A percentile compares a stretch with the other conserved stretches of the same genome.
These are phyloP conservation scores for Glyptemys insculpta DNA, from an alignment of 2,797 vertebrate species.

Conservation along the genomic window DNA sequence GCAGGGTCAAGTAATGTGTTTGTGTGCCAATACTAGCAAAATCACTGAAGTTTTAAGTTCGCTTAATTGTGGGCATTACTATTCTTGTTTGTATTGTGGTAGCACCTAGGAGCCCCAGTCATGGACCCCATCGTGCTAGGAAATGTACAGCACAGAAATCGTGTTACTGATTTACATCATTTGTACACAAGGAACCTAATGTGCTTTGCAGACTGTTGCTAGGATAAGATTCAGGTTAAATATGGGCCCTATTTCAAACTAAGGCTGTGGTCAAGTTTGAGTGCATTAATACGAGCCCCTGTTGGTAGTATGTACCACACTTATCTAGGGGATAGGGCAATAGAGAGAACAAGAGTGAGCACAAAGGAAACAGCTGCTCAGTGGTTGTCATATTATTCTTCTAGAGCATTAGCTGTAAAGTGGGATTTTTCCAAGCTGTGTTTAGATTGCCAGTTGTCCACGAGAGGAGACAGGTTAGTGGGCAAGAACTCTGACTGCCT, in stretches of 20 bases:
- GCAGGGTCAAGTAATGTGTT: not conserved
- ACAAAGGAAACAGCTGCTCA: not conserved
- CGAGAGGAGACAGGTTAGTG: not conserved
- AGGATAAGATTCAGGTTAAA: not conserved
- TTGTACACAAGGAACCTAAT: not conserved
- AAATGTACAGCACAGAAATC: not conserved
- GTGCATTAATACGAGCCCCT: fast-evolving
- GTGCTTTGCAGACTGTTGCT: not conserved
- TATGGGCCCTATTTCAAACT: fast-evolving
- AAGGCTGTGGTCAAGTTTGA: not conserved
- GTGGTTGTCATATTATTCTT: not conserved
- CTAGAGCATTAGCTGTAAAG: not conserved
- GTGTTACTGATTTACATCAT: not conserved
- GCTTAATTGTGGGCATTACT: not conserved
- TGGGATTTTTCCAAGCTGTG: not conserved
- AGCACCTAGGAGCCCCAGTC: not conserved
- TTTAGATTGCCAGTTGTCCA: not conserved
- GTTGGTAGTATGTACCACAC: fast-evolving
- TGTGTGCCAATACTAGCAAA: not conserved
- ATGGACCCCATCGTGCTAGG: not conserved
- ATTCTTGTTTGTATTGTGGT: not conserved
- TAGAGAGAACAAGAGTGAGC: not conserved
- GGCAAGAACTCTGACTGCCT: not conserved
- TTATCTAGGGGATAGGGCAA: not conserved
- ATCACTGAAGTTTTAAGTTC: not conserved